Evolutionary conservation across 92 coral and sea anemone genomes (phyloP).

Genomic region (Isaurus tuberculatus): DNA sequence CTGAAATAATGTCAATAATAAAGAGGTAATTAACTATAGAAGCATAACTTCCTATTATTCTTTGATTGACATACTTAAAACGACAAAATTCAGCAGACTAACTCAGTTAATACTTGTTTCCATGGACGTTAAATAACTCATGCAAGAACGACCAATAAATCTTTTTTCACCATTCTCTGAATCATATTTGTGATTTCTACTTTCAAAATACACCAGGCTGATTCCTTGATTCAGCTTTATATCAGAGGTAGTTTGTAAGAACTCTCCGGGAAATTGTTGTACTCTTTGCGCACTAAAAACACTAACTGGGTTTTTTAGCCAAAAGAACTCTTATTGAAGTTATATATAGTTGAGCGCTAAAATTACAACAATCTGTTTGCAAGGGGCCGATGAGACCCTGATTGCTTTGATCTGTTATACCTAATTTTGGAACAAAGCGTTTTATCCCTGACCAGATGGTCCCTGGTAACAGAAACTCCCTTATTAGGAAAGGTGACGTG

Average conservation of each 20-base stretch:
- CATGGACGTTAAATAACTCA: neutral
- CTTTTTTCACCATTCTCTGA: neutral
- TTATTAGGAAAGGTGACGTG: conserved; percentile 49
- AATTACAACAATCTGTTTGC: conserved; percentile 20
- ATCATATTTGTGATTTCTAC: conserved; percentile 13
- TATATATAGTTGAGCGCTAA: conserved; percentile 3
- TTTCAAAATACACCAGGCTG: neutral
- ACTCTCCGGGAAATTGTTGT: neutral
- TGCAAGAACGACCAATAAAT: neutral
- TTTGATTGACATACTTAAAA: conserved; percentile 36
- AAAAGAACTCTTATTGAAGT: neutral
- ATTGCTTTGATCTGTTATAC: neutral
- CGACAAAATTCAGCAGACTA: neutral
- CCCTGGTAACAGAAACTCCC: conserved; percentile 17
- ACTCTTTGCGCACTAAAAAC: neutral
- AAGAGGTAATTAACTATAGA: conserved; percentile 42
- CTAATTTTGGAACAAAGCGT: conserved; percentile 38
- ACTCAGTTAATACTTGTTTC: neutral
- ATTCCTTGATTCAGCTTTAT: neutral
- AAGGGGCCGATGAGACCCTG: neutral
- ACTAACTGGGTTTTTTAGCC: neutral
- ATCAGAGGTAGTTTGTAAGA: neutral
- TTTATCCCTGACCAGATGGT: conserved; percentile 21
- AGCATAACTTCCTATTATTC: conserved; percentile 27
- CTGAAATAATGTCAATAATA: conserved; percentile 49